Conservation (phyloP, 2,113 vertebrate species). For the Elaphurus davidianus region DNA sequence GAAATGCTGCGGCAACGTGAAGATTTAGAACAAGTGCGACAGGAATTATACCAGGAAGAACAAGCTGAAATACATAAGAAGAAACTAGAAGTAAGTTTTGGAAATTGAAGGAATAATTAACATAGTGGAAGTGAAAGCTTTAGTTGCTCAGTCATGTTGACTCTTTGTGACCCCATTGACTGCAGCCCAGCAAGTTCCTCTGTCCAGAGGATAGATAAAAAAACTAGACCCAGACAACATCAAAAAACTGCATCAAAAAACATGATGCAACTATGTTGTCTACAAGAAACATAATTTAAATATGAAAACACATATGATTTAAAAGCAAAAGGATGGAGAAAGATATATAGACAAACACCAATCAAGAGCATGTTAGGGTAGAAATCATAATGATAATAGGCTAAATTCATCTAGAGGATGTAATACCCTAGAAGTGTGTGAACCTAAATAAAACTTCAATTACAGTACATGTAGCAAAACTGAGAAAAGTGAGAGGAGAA, state of each 20-base stretch:
- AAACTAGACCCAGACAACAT: neutral
- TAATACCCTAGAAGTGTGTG: neutral
- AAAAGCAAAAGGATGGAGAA: neutral
- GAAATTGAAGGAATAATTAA: neutral
- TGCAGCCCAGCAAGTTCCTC: neutral
- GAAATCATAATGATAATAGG: neutral
- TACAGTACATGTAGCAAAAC: neutral
- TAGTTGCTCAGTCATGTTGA: neutral
- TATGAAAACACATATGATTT: neutral
- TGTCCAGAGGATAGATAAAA: neutral
- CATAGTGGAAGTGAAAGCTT: neutral
- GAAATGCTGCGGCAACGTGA: constrained; percentile 83
- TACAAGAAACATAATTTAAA: neutral
- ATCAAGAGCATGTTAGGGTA: neutral
- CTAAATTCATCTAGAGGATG: neutral
- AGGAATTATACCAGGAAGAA: constrained; percentile 90
- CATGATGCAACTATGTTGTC: neutral
- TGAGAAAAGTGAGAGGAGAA: neutral
- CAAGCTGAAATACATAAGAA: constrained; percentile 82
- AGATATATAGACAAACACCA: neutral
- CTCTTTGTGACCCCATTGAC: neutral
- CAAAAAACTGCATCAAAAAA: neutral
- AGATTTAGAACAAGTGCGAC: constrained; percentile 86
- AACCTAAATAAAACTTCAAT: neutral
- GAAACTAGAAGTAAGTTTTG: constrained; percentile 85